These are phyloP conservation scores for Rhinogobio ventralis DNA, from an alignment of 2,797 vertebrate species.

Conservation along the genomic window DNA sequence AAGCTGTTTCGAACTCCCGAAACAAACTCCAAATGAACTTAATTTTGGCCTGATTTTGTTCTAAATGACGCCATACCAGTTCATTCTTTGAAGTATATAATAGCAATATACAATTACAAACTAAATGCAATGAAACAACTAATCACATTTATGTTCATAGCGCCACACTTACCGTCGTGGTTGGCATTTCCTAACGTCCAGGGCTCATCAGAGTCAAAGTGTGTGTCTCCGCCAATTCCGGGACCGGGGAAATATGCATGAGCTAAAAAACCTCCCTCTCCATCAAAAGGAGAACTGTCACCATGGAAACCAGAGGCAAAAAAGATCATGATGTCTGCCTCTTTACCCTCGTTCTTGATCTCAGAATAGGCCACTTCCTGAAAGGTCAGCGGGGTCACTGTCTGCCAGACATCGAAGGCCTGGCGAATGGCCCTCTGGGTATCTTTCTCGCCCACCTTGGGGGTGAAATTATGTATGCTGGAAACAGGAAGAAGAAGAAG, in stretches of 20 bases:
- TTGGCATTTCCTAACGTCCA: constrained; percentile 97
- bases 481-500: constrained; percentile 10
- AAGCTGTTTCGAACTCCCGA: background rate
- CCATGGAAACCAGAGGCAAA: constrained; percentile 99
- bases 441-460: constrained; percentile 95
- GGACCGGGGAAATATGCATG: constrained; percentile 98
- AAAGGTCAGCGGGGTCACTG: constrained; percentile 94
- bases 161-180: constrained; percentile 85
- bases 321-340: constrained; percentile 99
- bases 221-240: constrained; percentile 96
- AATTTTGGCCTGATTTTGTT: background rate
- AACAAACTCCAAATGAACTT: too few species aligned
- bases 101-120: background rate
- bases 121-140: background rate
- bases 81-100: background rate
- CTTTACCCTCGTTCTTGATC: constrained; percentile 94
- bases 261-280: constrained; percentile 96
- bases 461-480: constrained; percentile 98
- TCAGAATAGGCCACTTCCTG: constrained; percentile 93
- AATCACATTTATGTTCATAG: background rate
- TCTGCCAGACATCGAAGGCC: constrained; percentile 98
- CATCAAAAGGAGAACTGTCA: constrained; percentile 96
- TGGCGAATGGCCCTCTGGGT: constrained; percentile 93
- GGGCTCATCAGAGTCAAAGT: constrained; percentile 96
- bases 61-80: background rate